Percentiles rank a stretch among this genome's conserved stretches.
Evolutionary conservation across 2,797 vertebrate species (phyloP).

Genomic region (Lepus oiostolus): DNA sequence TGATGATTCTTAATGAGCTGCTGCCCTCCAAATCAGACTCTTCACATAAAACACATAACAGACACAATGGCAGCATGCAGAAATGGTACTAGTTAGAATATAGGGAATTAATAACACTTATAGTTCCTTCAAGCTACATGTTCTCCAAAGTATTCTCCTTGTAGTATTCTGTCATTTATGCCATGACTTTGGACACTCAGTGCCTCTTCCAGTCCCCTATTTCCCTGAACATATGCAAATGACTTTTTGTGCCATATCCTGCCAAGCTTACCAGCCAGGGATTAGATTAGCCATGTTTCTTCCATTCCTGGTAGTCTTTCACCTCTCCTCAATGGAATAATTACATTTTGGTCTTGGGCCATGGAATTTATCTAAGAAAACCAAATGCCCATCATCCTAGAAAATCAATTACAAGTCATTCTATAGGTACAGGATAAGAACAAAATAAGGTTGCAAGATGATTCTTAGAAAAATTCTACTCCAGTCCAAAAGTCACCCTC

Average conservation of each 20-base stretch:
- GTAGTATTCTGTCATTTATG: neutral
- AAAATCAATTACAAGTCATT: neutral
- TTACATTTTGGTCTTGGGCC: neutral
- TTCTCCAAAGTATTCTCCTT: neutral
- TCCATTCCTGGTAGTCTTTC: neutral
- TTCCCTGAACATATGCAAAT: neutral
- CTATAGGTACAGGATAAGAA: neutral
- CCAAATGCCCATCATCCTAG: neutral
- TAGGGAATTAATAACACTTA: neutral
- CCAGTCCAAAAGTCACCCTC: neutral
- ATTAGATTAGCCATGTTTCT: neutral
- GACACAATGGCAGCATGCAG: neutral
- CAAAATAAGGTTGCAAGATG: neutral
- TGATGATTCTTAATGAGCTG: conserved; percentile 57
- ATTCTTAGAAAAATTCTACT: neutral
- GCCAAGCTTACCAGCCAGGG: neutral
- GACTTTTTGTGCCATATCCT: neutral
- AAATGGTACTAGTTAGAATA: neutral
- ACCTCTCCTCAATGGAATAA: neutral
- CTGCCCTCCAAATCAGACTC: neutral
- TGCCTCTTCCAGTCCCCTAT: neutral
- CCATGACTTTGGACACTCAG: neutral
- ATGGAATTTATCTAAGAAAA: neutral
- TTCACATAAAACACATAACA: neutral
- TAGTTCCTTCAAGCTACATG: neutral